These are phyloP conservation scores for Mamestra configurata DNA, from an alignment of 1,140 invertebrate genomes.

Conservation along the genomic window DNA sequence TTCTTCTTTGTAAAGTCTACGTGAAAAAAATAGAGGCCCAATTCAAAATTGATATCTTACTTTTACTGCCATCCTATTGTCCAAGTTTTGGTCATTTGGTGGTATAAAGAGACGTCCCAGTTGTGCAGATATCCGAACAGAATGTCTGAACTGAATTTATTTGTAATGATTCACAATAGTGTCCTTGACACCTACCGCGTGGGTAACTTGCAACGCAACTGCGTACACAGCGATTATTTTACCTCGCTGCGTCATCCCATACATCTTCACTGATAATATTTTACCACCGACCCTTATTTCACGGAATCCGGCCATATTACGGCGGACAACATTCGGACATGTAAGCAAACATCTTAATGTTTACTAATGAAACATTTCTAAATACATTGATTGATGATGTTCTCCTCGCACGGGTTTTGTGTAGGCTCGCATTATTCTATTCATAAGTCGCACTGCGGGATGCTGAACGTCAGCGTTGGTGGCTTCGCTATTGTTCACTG, in stretches of 20 bases:
- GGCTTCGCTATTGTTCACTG: conserved; percentile 77
- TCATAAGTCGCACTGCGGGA: conserved; percentile 79
- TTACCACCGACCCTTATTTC: conserved; percentile 74
- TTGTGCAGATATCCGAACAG: conserved; percentile 53
- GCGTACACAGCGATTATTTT: conserved; percentile 65
- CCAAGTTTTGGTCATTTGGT: conserved; percentile 62
- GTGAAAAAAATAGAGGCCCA: conserved; percentile 13
- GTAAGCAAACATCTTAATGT: conserved; percentile 88
- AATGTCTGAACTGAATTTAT: conserved; percentile 65
- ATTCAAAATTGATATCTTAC: conserved; percentile 62
- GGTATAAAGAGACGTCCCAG: conserved; percentile 50
- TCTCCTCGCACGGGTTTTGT: conserved; percentile 74
- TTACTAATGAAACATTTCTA: conserved; percentile 86
- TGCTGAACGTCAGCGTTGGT: conserved; percentile 77
- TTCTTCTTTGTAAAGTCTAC: not conserved
- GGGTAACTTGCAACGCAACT: conserved; percentile 58
- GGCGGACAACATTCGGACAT: conserved; percentile 78
- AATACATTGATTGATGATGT: conserved; percentile 84
- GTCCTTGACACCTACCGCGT: conserved; percentile 72
- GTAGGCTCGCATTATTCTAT: conserved; percentile 79
- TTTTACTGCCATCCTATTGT: conserved; percentile 57
- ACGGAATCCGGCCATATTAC: conserved; percentile 74
- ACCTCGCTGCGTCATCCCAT: conserved; percentile 65
- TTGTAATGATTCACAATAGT: conserved; percentile 69
- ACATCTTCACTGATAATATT: conserved; percentile 73